Evolutionary conservation across 1,140 invertebrate genomes (phyloP).

Genomic region (Zaprionus davidi): DNA sequence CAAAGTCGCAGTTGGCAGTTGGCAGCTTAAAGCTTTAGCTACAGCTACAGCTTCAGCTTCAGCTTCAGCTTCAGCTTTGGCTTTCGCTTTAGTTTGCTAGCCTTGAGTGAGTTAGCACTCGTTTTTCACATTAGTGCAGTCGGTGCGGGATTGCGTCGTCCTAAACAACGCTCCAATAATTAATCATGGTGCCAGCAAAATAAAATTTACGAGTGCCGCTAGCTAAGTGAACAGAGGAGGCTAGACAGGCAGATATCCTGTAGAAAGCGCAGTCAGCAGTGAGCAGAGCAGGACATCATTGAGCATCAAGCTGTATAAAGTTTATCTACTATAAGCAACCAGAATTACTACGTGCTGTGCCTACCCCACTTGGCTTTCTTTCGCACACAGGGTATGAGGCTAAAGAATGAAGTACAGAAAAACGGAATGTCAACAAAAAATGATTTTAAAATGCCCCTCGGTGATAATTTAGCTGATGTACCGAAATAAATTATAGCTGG

Average conservation of each 20-base stretch:
- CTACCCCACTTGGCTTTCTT: not conserved
- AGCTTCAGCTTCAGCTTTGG: not conserved
- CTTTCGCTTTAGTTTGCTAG: not conserved
- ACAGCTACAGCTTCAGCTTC: not conserved
- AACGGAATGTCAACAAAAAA: slow-evolving; percentile 42
- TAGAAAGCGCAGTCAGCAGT: not conserved
- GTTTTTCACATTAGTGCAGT: slow-evolving; percentile 26
- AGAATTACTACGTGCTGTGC: too few relatives aligned
- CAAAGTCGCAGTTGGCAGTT: not conserved
- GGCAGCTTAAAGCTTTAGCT: slow-evolving; percentile 9
- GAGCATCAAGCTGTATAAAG: not conserved
- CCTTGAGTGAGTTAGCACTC: slow-evolving; percentile 16
- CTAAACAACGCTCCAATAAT: slow-evolving; percentile 28
- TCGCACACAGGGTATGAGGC: not conserved
- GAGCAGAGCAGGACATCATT: not conserved
- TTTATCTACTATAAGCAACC: too few relatives aligned
- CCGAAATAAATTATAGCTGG: slow-evolving; percentile 64
- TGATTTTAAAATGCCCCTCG: slow-evolving; percentile 70
- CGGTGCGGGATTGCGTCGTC: slow-evolving; percentile 23
- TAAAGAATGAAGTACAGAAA: slow-evolving; percentile 21
- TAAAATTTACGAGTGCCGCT: slow-evolving; percentile 11
- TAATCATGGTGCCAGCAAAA: slow-evolving; percentile 28
- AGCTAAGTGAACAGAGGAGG: not conserved
- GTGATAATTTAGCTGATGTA: slow-evolving; percentile 70
- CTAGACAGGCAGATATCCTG: not conserved